phyloP scores from a whole-genome alignment of 2,797 vertebrate species.

The Meda fulgida region DNA sequence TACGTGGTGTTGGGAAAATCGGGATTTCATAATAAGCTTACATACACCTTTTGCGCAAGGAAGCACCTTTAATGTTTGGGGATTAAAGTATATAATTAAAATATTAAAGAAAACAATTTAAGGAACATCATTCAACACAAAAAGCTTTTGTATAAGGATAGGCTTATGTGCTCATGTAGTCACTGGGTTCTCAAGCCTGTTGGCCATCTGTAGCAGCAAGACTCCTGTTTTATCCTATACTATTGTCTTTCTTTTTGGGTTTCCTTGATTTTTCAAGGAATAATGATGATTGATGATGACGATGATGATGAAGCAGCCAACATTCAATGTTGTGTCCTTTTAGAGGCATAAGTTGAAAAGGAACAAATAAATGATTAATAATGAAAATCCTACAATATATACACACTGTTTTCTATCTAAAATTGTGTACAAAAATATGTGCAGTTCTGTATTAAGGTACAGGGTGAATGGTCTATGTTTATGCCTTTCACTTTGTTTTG shows the following conservation, averaged over 20 bases:
- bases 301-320: background rate
- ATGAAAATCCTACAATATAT: background rate
- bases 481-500: background rate
- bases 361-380: background rate
- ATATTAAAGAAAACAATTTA: background rate
- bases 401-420: background rate
- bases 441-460: background rate
- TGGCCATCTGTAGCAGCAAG: constrained; percentile 10
- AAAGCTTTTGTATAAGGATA: background rate
- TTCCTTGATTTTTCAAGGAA: background rate
- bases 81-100: background rate
- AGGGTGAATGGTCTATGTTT: constrained; percentile 4
- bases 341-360: background rate
- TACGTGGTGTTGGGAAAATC: background rate
- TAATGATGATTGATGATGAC: background rate
- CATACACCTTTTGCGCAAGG: constrained; percentile 28
- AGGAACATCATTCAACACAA: background rate
- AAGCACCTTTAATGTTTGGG: background rate
- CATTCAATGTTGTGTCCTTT: background rate
- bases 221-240: background rate
- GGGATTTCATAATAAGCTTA: constrained; percentile 28
- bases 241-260: background rate
- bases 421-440: background rate
- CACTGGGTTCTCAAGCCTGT: constrained; percentile 7
- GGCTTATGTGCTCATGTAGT: background rate